Conservation (phyloP, 2,888 invertebrate genomes). For the Acleris literana region DNA sequence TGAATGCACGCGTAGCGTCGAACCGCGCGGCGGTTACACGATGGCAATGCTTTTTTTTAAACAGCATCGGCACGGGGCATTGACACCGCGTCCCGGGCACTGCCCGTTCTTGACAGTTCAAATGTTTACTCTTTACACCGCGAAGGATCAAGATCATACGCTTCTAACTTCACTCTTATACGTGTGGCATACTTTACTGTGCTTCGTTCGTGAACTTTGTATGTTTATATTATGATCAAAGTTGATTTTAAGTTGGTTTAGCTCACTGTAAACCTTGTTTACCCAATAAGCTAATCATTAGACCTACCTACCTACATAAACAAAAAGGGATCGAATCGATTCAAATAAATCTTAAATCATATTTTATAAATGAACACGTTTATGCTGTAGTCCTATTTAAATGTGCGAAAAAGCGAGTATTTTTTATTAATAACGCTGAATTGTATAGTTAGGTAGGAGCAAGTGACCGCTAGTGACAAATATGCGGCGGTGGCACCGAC, state of each 20-base stretch:
- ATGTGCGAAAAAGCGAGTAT: conserved; percentile 28
- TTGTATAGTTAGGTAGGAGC: conserved; percentile 30
- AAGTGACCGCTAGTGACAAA: conserved; percentile 38
- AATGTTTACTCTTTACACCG: conserved; percentile 78
- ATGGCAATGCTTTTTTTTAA: conserved; percentile 79
- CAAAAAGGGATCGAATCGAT: conserved; percentile 1
- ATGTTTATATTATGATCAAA: not conserved
- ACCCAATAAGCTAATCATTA: too few species aligned
- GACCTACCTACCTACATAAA: not conserved
- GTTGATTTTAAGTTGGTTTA: too few species aligned
- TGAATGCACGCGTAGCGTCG: conserved; percentile 53
- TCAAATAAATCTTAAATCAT: not conserved
- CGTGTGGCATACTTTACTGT: not conserved
- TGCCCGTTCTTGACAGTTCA: conserved; percentile 84
- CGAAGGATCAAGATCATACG: conserved; percentile 62
- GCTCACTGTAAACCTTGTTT: too few species aligned
- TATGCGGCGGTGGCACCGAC: conserved; percentile 43
- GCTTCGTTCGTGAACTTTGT: not conserved
- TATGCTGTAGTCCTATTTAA: conserved; percentile 36
- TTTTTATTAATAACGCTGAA: conserved; percentile 30
- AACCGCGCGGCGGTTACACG: conserved; percentile 63
- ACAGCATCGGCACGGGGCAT: conserved; percentile 77
- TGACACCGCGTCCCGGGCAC: conserved; percentile 77
- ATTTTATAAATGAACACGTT: conserved; percentile 10
- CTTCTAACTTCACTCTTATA: conserved; percentile 52